Base-by-base conservation (phyloP, 2,797 vertebrate genomes). In the Geotrypetes seraphini region DNA sequence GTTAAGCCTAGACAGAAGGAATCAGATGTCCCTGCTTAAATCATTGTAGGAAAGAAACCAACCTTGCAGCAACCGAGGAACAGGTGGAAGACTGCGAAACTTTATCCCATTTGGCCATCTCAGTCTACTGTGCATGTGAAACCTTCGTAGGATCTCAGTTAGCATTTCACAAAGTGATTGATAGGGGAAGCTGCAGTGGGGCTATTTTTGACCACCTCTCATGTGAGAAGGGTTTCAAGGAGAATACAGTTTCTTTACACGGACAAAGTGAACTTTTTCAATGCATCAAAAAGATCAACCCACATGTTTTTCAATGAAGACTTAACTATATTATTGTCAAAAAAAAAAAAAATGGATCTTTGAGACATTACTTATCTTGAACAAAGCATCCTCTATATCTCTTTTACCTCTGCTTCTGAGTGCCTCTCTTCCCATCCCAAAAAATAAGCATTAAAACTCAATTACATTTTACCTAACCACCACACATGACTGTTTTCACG, bases 191-290 rank as follows among this genome's bases (percentile, higher is more conserved):
- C 80, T 86, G 80, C 68, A 56, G 47, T 34, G 8, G 63, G 63
- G 73, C 80, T 86, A 86, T 86, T 84, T 86, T 83, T 79, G 78
- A 84, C 78, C 60, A 68, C 73, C 59, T 63, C 74, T 78, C 78
- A 82, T 73, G 70, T 61, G 75, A 68, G 74, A 79, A 78, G 65
- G 70, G 68, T 52, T 77, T 69, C 65, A 66, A 75, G 66, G 31
- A 42, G 15, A 75, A 61, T 67, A 75, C 71, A 81, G 84, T 79
- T 71, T 69, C 81, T 86, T 84, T 83, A 84, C 84, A 86, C 81
- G 83, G 84, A 73, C 65, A 83, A 78, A 73, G 64, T 59, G 60
- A 72, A 78, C n/a, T n/a, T n/a, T 60, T 67, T 67, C 66, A 69
- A 72, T 73, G 69, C 70, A 64, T 53, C 58, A 40, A 45, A 54